Evolutionary conservation across 2,797 vertebrate species (phyloP), one percentile per base, ranked within the genome.

Genomic region (Oryzias sinensis): DNA sequence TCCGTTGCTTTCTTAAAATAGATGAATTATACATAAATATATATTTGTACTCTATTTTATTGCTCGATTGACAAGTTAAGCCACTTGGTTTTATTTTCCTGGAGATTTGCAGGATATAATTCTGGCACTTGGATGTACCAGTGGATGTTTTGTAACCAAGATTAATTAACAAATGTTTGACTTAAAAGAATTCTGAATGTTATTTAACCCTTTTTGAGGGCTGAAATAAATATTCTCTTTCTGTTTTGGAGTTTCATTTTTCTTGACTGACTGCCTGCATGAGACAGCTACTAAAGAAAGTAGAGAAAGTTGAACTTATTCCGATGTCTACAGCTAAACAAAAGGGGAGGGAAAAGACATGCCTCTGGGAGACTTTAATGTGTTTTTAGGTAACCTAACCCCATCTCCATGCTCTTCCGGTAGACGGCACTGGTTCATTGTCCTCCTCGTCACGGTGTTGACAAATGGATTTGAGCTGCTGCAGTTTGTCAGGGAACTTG

Each of bases 21-120:
- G 72, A 80, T 79, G 74, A 62, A 37, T 37, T 11, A 85, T 88
- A 81, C 88, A 90, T 29, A 43, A 18, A 33, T 88, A 77, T 90
- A 90, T 91, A 89, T 91, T 88, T 91, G 85, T 90, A 88, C 86
- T 78, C 70, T 77, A 83, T 88, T 89, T 87, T 83, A 85, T 56
- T 73, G 72, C 71, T 62, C 64, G 43, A 76, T 80, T 66, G 70
- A 88, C 62, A 53, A 74, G 75, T 82, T 72, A 65, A 70, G 79
- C 73, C 73, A 42, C 72, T 81, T 77, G 70, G 81, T 62, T 58
- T 83, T 77, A 56, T 69, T 73, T 73, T 68, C 50, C 63, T 76
- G 62, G 72, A 71, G 15, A 79, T 43, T 41, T 78, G 18, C 64
- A 67, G 63, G 63, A 53, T 46, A 58, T 72, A 48, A 53, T 66